These are phyloP conservation scores for Hydriomena furcata DNA, from an alignment of 2,888 invertebrate genomes.

Conservation along the genomic window DNA sequence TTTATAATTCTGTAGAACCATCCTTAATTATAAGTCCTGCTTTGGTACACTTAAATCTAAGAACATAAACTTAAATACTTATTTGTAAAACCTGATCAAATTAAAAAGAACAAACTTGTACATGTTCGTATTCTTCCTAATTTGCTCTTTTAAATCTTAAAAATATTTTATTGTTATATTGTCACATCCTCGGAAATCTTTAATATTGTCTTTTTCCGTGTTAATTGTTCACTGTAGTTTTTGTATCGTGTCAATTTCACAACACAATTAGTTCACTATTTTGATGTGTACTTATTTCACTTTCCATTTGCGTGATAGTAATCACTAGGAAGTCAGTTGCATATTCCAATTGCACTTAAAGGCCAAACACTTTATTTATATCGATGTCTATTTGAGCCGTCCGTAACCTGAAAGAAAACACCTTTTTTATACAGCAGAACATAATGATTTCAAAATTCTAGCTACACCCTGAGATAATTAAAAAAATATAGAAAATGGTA, in stretches of 20 bases:
- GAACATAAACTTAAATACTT: slow-evolving; percentile 17
- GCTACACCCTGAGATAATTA: no score
- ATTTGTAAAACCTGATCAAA: slow-evolving; percentile 50
- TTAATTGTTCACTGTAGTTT: slow-evolving; percentile 9
- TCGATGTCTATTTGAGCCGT: slow-evolving; percentile 49
- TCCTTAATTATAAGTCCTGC: slow-evolving; percentile 42
- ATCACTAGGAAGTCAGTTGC: slow-evolving; percentile 28
- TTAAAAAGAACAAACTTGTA: slow-evolving; percentile 56
- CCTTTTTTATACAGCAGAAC: neutral
- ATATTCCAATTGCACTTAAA: slow-evolving; percentile 12
- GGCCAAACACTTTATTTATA: slow-evolving; percentile 26
- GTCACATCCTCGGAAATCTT: slow-evolving; percentile 3
- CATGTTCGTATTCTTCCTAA: slow-evolving; percentile 52
- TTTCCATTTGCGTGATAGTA: slow-evolving; percentile 28
- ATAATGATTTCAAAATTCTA: no score
- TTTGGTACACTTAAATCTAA: slow-evolving; percentile 54
- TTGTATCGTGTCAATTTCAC: slow-evolving; percentile 24
- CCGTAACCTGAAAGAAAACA: slow-evolving; percentile 48
- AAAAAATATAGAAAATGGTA: no score
- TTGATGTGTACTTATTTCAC: slow-evolving; percentile 21
- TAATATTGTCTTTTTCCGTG: slow-evolving; percentile 6
- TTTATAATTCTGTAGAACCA: slow-evolving; percentile 23
- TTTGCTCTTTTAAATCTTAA: slow-evolving; percentile 46
- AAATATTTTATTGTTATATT: neutral
- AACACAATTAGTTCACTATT: slow-evolving; percentile 19